A percentile compares a stretch with the other conserved stretches of the same genome.
These are phyloP conservation scores for Tupiocoris notatus DNA, from an alignment of 2,888 invertebrate species.

Conservation along the genomic window DNA sequence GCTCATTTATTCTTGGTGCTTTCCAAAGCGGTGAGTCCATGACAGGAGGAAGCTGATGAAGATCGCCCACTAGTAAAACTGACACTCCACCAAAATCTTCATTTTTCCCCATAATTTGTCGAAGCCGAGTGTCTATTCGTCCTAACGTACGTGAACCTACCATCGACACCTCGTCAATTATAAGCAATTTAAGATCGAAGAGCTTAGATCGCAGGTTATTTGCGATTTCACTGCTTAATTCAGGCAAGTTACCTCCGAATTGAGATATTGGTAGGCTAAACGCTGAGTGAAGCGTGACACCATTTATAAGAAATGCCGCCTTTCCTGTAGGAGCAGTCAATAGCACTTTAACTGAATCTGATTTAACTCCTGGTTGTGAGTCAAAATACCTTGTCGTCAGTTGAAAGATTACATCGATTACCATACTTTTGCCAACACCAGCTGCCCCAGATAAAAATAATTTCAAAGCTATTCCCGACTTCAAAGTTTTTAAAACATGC, in stretches of 20 bases:
- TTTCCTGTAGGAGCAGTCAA: constrained; percentile 33
- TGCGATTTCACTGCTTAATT: neutral
- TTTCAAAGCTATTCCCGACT: neutral
- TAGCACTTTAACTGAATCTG: constrained; percentile 30
- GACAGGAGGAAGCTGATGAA: constrained; percentile 52
- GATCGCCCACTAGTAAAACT: constrained; percentile 52
- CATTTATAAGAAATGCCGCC: no score
- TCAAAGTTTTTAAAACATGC: neutral
- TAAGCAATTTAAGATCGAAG: constrained; percentile 49
- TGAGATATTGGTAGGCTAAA: constrained; percentile 22
- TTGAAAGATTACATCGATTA: neutral
- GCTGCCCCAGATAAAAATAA: neutral
- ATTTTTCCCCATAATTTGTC: constrained; percentile 51
- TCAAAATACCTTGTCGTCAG: neutral
- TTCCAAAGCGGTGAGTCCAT: constrained; percentile 49
- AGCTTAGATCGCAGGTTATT: constrained; percentile 47
- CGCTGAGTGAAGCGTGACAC: constrained; percentile 4
- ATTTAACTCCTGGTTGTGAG: neutral
- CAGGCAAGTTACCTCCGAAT: constrained; percentile 10
- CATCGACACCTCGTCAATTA: constrained; percentile 53
- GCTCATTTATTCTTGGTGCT: constrained; percentile 28
- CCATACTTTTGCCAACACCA: neutral
- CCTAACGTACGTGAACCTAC: constrained; percentile 50
- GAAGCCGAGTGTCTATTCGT: constrained; percentile 50
- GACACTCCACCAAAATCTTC: constrained; percentile 52